Evolutionary conservation across 23 tunicate genomes (phyloP), one percentile per base, ranked within the genome.

Genomic region (Aplidium turbinatum): DNA sequence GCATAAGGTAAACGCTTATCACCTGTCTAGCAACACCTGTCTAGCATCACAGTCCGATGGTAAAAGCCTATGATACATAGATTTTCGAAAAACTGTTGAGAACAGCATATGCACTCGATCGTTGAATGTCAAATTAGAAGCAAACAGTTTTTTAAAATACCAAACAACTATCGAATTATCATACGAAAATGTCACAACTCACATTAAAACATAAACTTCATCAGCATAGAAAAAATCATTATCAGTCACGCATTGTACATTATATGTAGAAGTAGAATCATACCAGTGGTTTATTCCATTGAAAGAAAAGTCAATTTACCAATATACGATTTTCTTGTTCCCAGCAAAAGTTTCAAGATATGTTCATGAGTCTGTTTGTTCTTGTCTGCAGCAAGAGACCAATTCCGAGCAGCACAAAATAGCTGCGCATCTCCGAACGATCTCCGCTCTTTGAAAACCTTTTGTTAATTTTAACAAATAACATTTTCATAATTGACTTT

Each of bases 351-450:
- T 4, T 68, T 1, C 11, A 68, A n/a, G 24, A 85, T 3, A 58
- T 20, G 7, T n/a, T 70, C 47, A 28, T 68, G 77, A 1, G 79
- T 70, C 29, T 78, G 46, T 31, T 18, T 47, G 36, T 74, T 85
- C 45, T 87, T 87, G 65, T 56, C 80, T 21, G 94, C 82, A 54
- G 78, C 94, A 35, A 87, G 42, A 21, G 94, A 73, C 94, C 94
- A 87, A 56, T 87, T 87, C 34, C 57, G 64, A 18, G 70, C 70
- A 48, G 68, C 82, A 68, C 94, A 87, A 75, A 64, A 87, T 2
- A 29, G 19, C 28, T 80, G 72, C 0, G 86, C 94, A 20, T 80
- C 78, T 2, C 28, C 3, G 53, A 26, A 87, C 13, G 70, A 72
- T 29, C 32, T 57, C 2, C 70, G 5, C 50, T 42, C 50, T 11